Base-by-base conservation (phyloP, 2,888 invertebrate genomes). In the Yponomeuta plumbellus region DNA sequence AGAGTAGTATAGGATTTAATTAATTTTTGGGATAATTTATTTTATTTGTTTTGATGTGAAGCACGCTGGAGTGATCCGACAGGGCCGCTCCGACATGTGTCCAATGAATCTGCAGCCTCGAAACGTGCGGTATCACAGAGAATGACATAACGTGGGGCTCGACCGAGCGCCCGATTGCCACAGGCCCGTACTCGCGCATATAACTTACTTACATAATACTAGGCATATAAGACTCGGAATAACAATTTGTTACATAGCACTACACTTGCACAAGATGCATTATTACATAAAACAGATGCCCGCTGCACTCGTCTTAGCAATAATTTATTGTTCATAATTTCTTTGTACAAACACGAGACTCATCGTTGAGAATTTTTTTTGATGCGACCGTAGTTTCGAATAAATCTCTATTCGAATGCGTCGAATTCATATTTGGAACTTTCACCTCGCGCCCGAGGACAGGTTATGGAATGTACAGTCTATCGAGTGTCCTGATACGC, bases 21-120 rank as follows among this genome's bases (percentile, higher is more conserved):
- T 88, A 89, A 89, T 90, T 91, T 91, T 91, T 90, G 90, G 90
- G 89, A 89, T 89, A 88, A 86, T 86, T 87, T 86, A 85, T 85
- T 52, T 52, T 17, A 52, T 52, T 52, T 52, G 83, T 87, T 86
- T 86, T 85, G 87, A 88, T 88, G 89, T 87, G 84, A 85, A 84
- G 88, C 89, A 88, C 89, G 88, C 81, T 74, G 72, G 85, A 65
- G 61, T 65, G 66, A 59, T 61, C 74, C 70, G 75, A 74, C 66
- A 61, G 13, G 17, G 57, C 26, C 5, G 58, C 22, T 5, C 34
- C 34, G 44, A 52, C 44, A 52, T 52, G 74, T 75, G 73, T 75
- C 71, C 72, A 73, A 64, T 58, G 26, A 17, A 64, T 64, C 34
- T 64, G 23, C 40, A 66, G 39, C 74, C 39, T 23, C 71, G 72